Conservation (phyloP, 1,140 invertebrate species). For the Brachionus sp. region DNA sequence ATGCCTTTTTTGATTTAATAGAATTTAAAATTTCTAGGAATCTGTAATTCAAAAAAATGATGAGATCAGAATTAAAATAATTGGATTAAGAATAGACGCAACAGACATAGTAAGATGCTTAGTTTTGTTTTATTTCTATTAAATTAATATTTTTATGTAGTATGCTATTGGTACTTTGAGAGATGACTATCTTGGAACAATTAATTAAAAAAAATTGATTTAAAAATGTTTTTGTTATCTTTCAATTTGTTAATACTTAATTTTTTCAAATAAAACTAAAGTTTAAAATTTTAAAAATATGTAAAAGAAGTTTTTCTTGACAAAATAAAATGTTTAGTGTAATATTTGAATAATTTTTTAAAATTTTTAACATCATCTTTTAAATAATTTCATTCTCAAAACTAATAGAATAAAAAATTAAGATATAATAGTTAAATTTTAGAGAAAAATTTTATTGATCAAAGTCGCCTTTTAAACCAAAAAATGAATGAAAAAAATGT, state of each 20-base stretch:
- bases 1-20: constrained; percentile 45
- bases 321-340: no score
- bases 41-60: constrained; percentile 94
- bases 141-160: constrained; percentile 62
- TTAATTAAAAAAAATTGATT: background rate
- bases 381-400: no score
- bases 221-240: background rate
- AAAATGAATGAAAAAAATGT: no score
- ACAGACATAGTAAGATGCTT: constrained; percentile 63
- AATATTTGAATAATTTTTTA: no score
- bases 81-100: constrained; percentile 94
- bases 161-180: constrained; percentile 97
- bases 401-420: no score
- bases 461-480: no score
- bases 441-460: no score
- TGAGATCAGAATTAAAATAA: constrained; percentile 92
- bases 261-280: background rate
- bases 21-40: constrained; percentile 65
- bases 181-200: constrained; percentile 85
- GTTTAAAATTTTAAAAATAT: background rate
- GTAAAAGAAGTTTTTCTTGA: no score
- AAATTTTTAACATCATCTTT: no score
- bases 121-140: constrained; percentile 57
- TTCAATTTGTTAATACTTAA: background rate
- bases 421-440: no score